These are phyloP conservation scores for Montipora cactus DNA, from an alignment of 64 coral and sea anemone species.

Conservation along the genomic window DNA sequence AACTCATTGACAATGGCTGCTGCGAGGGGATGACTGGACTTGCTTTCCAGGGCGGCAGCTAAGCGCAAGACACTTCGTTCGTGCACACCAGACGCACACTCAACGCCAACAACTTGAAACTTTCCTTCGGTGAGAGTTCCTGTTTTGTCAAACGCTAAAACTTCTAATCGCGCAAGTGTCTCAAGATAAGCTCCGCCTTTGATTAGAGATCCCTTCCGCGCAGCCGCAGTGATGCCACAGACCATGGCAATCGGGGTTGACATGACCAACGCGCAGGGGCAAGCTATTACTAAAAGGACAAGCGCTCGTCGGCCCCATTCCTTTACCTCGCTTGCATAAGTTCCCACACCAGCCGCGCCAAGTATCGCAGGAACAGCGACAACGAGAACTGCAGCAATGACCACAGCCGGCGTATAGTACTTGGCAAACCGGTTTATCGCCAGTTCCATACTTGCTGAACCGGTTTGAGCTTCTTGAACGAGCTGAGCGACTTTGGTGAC, in stretches of 20 bases:
- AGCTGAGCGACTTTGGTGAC: conserved; percentile 80
- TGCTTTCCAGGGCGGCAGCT: conserved; percentile 93
- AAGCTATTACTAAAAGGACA: conserved; percentile 84
- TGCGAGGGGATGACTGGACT: conserved; percentile 92
- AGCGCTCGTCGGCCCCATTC: conserved; percentile 85
- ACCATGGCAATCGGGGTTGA: conserved; percentile 79
- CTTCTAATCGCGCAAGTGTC: conserved; percentile 49
- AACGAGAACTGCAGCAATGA: conserved; percentile 77
- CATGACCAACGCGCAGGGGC: conserved; percentile 87
- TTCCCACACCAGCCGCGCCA: conserved; percentile 85
- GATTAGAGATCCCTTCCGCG: conserved; percentile 68
- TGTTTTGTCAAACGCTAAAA: conserved; percentile 75
- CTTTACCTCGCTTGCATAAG: conserved; percentile 67
- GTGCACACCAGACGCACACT: conserved; percentile 68
- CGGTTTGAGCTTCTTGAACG: conserved; percentile 91
- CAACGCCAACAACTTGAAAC: conserved; percentile 91
- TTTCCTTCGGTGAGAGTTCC: conserved; percentile 79
- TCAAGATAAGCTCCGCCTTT: conserved; percentile 70
- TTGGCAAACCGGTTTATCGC: conserved; percentile 93
- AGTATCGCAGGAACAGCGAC: conserved; percentile 85
- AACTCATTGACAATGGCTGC: conserved; percentile 93
- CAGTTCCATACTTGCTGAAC: conserved; percentile 81
- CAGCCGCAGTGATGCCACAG: conserved; percentile 77
- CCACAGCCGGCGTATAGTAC: conserved; percentile 86
- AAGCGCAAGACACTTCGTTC: conserved; percentile 84